phyloP scores from a whole-genome alignment of 2,797 vertebrate genomes.

The Fringilla coelebs region DNA sequence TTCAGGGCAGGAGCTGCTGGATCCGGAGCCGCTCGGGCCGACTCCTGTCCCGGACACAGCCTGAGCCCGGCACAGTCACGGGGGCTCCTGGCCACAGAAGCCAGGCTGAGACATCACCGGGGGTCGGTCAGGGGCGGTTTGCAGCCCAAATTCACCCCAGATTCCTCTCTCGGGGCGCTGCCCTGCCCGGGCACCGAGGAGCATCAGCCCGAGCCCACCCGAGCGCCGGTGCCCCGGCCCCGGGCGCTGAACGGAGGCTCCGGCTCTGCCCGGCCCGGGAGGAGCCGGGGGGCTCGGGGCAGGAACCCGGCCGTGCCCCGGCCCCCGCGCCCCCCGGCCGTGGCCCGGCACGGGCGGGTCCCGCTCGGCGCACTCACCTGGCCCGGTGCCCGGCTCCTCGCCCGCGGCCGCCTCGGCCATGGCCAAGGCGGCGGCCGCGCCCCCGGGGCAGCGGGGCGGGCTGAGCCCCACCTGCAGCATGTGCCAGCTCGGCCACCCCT shows the following conservation, averaged over 20 bases:
- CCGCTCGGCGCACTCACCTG: slow-evolving; percentile 37
- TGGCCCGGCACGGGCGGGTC: neutral
- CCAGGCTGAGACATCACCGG: accelerated
- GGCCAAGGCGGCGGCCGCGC: neutral
- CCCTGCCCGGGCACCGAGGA: neutral
- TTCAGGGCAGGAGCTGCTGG: neutral
- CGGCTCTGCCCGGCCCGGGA: neutral
- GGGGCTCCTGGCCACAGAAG: neutral
- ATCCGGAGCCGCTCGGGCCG: neutral
- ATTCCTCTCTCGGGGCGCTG: neutral
- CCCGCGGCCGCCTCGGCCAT: neutral
- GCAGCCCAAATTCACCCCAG: too few species aligned
- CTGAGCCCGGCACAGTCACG: accelerated
- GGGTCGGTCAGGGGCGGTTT: too few species aligned
- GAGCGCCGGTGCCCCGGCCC: neutral
- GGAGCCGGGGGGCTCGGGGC: accelerated
- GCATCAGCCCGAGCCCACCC: neutral
- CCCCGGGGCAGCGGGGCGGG: neutral
- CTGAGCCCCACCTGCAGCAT: slow-evolving; percentile 40
- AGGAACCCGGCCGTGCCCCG: neutral
- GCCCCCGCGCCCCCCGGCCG: too few species aligned
- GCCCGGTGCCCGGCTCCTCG: neutral
- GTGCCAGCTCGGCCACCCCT: neutral
- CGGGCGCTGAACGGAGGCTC: neutral
- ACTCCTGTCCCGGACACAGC: neutral